phyloP scores from a whole-genome alignment of 2,797 vertebrate species.

The Sitta carolinensis region DNA sequence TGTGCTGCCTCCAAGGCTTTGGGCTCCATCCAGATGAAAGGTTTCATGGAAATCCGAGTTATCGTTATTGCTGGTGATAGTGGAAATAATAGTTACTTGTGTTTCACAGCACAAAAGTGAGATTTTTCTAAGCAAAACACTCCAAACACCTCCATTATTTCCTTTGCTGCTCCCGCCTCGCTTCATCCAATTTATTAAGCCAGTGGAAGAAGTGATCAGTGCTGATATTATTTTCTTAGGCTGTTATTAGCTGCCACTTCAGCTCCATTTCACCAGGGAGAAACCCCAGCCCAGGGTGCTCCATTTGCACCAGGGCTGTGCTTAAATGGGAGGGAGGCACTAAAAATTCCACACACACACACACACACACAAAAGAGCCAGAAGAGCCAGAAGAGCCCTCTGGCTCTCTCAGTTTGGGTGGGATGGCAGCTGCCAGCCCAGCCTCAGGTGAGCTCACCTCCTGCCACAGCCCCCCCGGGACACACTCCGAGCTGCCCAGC shows the following conservation, averaged over 20 bases:
- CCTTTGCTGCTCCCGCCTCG: background rate
- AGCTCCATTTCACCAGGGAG: background rate
- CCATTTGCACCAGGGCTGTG: background rate
- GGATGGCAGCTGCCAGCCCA: conserved; percentile 28
- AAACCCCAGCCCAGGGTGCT: background rate
- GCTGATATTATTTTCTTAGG: background rate
- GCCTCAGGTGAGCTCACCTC: background rate
- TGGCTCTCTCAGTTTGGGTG: background rate
- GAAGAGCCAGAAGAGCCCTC: background rate
- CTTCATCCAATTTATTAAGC: conserved; percentile 27
- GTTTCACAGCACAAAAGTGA: background rate
- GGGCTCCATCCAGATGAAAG: background rate
- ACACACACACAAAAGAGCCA: background rate
- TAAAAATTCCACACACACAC: background rate
- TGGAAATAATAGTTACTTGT: background rate
- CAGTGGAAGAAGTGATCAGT: background rate
- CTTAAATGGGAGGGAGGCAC: background rate
- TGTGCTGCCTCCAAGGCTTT: background rate
- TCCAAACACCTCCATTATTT: conserved; percentile 20
- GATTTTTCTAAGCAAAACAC: conserved; percentile 17
- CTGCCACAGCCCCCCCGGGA: background rate
- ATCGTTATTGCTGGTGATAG: background rate
- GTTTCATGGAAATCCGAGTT: background rate
- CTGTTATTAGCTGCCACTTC: conserved; percentile 40
- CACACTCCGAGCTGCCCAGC: background rate